A percentile compares a stretch with the other conserved stretches of the same genome.
Conservation (phyloP, 2,888 invertebrate species). For the Sinotaia quadrata region DNA sequence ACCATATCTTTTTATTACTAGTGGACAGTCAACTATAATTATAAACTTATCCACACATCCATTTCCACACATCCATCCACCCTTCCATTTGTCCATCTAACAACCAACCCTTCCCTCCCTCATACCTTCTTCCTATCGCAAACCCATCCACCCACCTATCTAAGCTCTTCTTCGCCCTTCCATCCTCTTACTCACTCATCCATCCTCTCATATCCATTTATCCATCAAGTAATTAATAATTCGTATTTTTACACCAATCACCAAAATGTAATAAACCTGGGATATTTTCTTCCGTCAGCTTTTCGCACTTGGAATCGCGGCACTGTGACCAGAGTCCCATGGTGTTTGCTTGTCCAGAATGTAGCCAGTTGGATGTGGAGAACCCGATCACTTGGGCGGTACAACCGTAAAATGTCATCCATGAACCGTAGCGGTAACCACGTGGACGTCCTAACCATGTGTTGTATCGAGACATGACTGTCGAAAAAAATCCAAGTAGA, state of each 20-base stretch:
- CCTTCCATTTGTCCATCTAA: no score
- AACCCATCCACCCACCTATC: not conserved
- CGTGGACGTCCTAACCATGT: not conserved
- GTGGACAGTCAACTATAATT: no score
- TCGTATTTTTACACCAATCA: no score
- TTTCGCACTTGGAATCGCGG: not conserved
- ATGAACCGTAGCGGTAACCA: conserved; percentile 23
- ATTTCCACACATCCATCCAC: no score
- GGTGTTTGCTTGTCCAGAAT: not conserved
- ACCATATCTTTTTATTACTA: no score
- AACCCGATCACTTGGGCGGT: conserved; percentile 21
- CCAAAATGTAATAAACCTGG: no score
- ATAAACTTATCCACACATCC: no score
- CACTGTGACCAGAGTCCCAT: conserved; percentile 19
- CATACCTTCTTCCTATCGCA: not conserved
- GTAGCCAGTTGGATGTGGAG: conserved; percentile 22
- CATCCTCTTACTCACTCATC: conserved; percentile 3
- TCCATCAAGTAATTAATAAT: not conserved
- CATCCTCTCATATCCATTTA: not conserved
- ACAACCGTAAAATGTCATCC: conserved; percentile 17
- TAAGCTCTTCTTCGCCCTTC: not conserved
- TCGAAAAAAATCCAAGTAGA: not conserved
- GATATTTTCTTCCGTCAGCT: not conserved
- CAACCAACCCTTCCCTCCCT: no score
- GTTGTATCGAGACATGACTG: conserved; percentile 1